A percentile compares a stretch with the other conserved stretches of the same genome.
Evolutionary conservation across 1,140 invertebrate genomes (phyloP).

Genomic region (Tribolium madens): DNA sequence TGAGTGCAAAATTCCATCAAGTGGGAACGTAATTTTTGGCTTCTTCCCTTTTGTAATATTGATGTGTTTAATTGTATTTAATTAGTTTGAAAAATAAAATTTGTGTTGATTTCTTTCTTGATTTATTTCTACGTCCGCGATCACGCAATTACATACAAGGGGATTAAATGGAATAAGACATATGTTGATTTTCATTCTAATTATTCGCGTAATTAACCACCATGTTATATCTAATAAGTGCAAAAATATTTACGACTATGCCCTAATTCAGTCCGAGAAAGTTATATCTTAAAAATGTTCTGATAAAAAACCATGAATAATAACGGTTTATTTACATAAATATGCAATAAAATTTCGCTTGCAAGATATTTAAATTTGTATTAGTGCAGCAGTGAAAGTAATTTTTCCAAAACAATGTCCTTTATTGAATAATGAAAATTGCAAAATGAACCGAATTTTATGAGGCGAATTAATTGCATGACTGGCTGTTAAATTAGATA

Average conservation of each 20-base stretch:
- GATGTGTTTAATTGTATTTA: background rate
- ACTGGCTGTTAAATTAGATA: background rate
- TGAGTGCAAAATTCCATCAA: background rate
- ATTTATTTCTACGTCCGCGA: too few species aligned
- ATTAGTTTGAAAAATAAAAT: background rate
- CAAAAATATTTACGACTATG: slow-evolving; percentile 6
- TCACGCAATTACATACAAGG: too few species aligned
- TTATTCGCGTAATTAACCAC: background rate
- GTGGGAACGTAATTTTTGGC: background rate
- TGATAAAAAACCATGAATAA: background rate
- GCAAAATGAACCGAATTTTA: background rate
- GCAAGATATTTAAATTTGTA: background rate
- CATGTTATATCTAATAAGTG: background rate
- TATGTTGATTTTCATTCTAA: too few species aligned
- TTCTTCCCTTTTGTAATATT: background rate
- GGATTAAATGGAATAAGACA: too few species aligned
- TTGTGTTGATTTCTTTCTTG: too few species aligned
- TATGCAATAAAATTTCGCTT: background rate
- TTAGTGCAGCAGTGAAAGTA: background rate
- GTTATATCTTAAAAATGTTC: background rate
- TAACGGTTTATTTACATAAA: background rate
- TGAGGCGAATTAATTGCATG: background rate
- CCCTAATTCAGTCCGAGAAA: background rate
- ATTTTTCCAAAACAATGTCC: background rate
- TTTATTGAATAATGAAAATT: background rate